phyloP scores from a whole-genome alignment of 2,888 invertebrate species.

The Venusia cambrica region DNA sequence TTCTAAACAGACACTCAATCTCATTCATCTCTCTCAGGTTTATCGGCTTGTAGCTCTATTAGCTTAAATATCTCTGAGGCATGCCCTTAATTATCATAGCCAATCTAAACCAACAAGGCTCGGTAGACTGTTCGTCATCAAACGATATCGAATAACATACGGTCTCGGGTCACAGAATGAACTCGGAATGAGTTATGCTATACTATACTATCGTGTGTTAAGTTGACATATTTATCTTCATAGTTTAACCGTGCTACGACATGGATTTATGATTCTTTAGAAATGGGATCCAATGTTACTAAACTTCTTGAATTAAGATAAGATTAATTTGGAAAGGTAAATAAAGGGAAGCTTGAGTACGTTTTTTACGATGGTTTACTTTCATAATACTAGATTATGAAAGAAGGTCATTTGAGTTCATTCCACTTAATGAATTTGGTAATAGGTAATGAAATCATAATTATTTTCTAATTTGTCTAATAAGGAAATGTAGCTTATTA shows the following conservation, averaged over 20 bases:
- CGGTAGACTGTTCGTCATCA: constrained; percentile 21
- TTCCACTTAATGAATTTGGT: constrained; percentile 1
- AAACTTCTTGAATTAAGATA: constrained; percentile 1
- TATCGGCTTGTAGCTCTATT: no score
- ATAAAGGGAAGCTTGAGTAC: constrained; percentile 3
- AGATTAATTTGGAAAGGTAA: constrained; percentile 4
- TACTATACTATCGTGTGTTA: constrained; percentile 22
- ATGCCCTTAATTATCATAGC: no score
- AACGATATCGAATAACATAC: constrained; percentile 36
- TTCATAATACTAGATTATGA: no score
- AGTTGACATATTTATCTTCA: constrained; percentile 28
- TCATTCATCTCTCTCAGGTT: no score
- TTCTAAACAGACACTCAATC: no score
- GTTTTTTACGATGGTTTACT: no score
- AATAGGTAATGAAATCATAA: background rate
- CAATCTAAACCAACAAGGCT: no score
- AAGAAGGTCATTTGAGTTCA: no score
- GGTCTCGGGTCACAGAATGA: constrained; percentile 33
- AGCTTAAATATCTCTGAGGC: no score
- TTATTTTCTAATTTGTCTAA: no score
- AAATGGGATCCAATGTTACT: constrained; percentile 2
- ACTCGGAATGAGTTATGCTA: constrained; percentile 22
- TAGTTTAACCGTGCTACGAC: constrained; percentile 17
- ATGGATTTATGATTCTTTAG: constrained; percentile 21
- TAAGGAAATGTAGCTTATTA: no score